Evolutionary conservation across 2,888 invertebrate genomes (phyloP).

Genomic region (Netelia fuscicornis): DNA sequence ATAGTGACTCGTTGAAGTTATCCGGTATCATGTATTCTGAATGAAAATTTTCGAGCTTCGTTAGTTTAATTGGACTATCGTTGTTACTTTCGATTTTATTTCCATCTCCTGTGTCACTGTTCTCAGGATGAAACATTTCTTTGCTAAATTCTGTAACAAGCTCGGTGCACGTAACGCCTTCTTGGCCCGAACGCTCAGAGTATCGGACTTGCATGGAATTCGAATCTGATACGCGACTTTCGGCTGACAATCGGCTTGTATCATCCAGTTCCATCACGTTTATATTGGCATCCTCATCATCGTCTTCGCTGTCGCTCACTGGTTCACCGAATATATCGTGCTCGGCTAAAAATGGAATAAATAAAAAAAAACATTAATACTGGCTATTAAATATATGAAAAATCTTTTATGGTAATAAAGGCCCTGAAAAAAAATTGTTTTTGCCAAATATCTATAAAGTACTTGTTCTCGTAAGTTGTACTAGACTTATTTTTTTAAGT

Average conservation of each 20-base stretch:
- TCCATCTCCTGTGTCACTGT: conserved; percentile 75
- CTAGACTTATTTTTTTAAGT: too few relatives aligned
- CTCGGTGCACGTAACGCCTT: conserved; percentile 76
- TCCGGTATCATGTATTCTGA: conserved; percentile 81
- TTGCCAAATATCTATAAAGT: not conserved
- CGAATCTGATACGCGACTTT: conserved; percentile 91
- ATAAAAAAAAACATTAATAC: conserved; percentile 31
- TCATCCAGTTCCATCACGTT: conserved; percentile 93
- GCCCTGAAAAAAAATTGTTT: not conserved
- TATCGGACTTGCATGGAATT: conserved; percentile 86
- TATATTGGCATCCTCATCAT: conserved; percentile 89
- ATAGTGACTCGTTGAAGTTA: conserved; percentile 74
- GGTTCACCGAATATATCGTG: conserved; percentile 97
- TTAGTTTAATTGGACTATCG: conserved; percentile 71
- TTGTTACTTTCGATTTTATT: conserved; percentile 72
- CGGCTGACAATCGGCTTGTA: conserved; percentile 90
- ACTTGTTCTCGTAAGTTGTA: not conserved
- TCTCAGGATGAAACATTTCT: conserved; percentile 86
- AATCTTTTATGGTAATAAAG: not conserved
- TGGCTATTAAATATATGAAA: not conserved
- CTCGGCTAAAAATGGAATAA: conserved; percentile 86
- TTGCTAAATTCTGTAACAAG: conserved; percentile 88
- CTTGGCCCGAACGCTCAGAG: conserved; percentile 76
- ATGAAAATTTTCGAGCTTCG: conserved; percentile 81
- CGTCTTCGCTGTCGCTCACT: conserved; percentile 95